Conservation (phyloP, 2,113 vertebrate genomes). For the Takifugu flavidus region DNA sequence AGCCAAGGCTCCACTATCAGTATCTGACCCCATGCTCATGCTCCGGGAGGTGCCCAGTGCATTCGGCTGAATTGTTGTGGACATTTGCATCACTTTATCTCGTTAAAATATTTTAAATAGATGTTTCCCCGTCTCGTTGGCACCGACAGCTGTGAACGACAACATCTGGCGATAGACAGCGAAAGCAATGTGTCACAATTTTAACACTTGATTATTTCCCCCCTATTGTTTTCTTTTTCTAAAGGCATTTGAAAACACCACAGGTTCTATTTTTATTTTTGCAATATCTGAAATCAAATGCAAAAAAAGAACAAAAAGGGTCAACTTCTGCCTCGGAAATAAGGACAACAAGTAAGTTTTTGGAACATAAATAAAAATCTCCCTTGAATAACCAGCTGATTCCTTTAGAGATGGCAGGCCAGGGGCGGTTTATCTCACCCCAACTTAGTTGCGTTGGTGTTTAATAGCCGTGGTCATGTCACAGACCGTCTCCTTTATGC, state of each 20-base stretch:
- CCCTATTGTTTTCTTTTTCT: not conserved
- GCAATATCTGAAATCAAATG: not conserved
- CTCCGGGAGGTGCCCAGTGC: too few species aligned
- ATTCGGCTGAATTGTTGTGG: too few species aligned
- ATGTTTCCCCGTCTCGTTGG: too few species aligned
- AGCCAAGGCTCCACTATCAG: not conserved
- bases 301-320: not conserved
- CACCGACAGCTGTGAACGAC: too few species aligned
- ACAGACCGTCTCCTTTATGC: too few species aligned
- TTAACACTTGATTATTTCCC: not conserved
- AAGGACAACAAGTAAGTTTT: too few species aligned
- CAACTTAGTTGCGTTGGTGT: conserved; percentile 49
- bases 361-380: too few species aligned
- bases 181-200: too few species aligned
- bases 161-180: too few species aligned
- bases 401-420: conserved; percentile 1
- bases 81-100: not conserved
- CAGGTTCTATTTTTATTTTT: not conserved
- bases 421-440: conserved; percentile 17
- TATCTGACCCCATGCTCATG: not conserved
- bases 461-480: conserved; percentile 30
- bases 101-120: too few species aligned
- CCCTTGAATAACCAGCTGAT: not conserved
- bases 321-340: not conserved
- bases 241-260: not conserved